Conservation (phyloP, 2,888 invertebrate species). For the Drosophila mulleri region DNA sequence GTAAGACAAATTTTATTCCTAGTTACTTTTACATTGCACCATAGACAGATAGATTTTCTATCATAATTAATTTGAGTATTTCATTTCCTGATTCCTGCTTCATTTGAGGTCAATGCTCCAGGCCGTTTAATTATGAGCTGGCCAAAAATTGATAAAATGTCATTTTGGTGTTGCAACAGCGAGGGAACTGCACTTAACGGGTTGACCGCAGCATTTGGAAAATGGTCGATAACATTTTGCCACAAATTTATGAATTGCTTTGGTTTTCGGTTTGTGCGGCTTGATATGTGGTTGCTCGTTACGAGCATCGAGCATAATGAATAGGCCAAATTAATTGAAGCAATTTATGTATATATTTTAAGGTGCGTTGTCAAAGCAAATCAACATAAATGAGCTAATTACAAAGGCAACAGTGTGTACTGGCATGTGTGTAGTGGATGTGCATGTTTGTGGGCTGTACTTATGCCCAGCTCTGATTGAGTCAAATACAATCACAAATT, state of each 20-base stretch:
- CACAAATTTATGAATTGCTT: constrained; percentile 74
- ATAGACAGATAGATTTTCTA: too few relatives aligned
- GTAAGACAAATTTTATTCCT: too few relatives aligned
- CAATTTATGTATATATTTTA: constrained; percentile 65
- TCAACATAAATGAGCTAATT: constrained; percentile 78
- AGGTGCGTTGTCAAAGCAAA: constrained; percentile 73
- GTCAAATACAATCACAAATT: constrained; percentile 52
- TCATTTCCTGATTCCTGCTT: neutral
- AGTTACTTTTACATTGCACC: too few relatives aligned
- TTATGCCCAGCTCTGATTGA: constrained; percentile 61
- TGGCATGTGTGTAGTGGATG: neutral
- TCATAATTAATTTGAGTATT: neutral
- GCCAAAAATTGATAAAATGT: constrained; percentile 28
- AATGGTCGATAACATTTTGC: constrained; percentile 63
- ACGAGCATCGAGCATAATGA: constrained; percentile 58
- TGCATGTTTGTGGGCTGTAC: constrained; percentile 8
- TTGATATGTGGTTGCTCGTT: constrained; percentile 5
- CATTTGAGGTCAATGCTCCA: neutral
- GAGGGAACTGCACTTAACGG: constrained; percentile 42
- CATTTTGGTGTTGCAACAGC: constrained; percentile 2
- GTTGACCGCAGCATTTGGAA: constrained; percentile 68
- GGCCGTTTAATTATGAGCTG: constrained; percentile 16
- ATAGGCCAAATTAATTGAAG: constrained; percentile 75
- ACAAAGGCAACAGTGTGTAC: constrained; percentile 20
- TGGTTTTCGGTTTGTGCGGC: constrained; percentile 53